Percentiles rank a stretch among this genome's conserved stretches.
Evolutionary conservation across 2,797 vertebrate species (phyloP).

Genomic region (Pseudomugil tenellus): DNA sequence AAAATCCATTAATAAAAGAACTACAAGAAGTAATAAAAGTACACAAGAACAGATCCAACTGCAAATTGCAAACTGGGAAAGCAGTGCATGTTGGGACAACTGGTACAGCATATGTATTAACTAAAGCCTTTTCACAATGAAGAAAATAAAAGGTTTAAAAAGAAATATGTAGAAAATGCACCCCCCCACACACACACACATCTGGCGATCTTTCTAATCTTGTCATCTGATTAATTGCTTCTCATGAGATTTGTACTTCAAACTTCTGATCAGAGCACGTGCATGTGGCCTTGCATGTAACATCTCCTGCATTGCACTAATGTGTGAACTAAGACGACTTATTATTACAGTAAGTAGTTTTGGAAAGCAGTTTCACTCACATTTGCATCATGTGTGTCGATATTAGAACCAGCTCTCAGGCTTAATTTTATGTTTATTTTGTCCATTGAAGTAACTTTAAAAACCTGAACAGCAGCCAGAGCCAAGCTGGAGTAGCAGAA

Average conservation of each 20-base stretch:
- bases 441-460: conserved; percentile 14
- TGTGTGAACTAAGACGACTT: conserved; percentile 28
- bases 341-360: neutral
- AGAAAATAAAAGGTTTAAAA: conserved; percentile 48
- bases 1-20: conserved; percentile 41
- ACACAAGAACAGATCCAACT: conserved; percentile 56
- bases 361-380: conserved; percentile 13
- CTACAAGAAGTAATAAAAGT: conserved; percentile 19
- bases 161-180: conserved; percentile 42
- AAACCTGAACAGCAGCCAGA: conserved; percentile 51
- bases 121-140: conserved; percentile 63
- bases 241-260: conserved; percentile 11
- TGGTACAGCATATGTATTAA: conserved; percentile 45
- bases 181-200: neutral
- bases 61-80: conserved; percentile 60
- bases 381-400: conserved; percentile 18
- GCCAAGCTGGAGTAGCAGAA: conserved; percentile 47
- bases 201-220: conserved; percentile 22
- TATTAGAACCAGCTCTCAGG: neutral
- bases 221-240: conserved; percentile 10
- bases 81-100: conserved; percentile 74
- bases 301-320: conserved; percentile 29
- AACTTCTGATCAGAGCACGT: conserved; percentile 11
- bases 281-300: conserved; percentile 9
- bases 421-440: conserved; percentile 10